These are phyloP conservation scores for Typhlomys cinereus DNA, from an alignment of 2,113 vertebrate genomes.

Conservation along the genomic window DNA sequence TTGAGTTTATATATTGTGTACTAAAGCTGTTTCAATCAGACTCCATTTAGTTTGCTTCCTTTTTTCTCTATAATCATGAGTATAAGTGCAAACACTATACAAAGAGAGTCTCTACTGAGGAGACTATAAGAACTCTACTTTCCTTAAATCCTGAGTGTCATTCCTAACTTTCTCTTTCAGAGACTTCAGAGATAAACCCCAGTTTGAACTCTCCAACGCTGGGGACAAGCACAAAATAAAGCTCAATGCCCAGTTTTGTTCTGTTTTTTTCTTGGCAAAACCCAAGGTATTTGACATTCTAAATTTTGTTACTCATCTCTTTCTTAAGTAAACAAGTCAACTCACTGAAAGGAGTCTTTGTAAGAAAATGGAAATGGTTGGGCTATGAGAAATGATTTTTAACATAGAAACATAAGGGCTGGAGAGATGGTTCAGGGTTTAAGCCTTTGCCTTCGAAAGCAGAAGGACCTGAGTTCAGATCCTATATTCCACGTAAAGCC, in stretches of 20 bases:
- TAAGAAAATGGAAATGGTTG: background rate
- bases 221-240: background rate
- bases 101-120: too few species aligned
- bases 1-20: background rate
- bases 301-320: background rate
- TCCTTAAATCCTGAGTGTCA: background rate
- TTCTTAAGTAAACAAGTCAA: background rate
- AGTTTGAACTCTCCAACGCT: slow-evolving; percentile 1
- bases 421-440: too few species aligned
- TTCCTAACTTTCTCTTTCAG: background rate
- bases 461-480: too few species aligned
- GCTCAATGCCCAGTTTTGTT: background rate
- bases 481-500: too few species aligned
- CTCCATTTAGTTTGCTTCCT: too few species aligned
- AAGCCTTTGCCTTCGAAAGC: too few species aligned
- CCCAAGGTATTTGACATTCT: background rate
- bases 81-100: too few species aligned
- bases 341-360: background rate
- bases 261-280: background rate
- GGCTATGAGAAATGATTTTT: slow-evolving; percentile 7
- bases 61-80: background rate
- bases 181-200: background rate
- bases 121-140: background rate
- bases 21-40: background rate
- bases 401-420: too few species aligned